phyloP scores from a whole-genome alignment of 2,888 invertebrate genomes.

The Homarus gammarus region DNA sequence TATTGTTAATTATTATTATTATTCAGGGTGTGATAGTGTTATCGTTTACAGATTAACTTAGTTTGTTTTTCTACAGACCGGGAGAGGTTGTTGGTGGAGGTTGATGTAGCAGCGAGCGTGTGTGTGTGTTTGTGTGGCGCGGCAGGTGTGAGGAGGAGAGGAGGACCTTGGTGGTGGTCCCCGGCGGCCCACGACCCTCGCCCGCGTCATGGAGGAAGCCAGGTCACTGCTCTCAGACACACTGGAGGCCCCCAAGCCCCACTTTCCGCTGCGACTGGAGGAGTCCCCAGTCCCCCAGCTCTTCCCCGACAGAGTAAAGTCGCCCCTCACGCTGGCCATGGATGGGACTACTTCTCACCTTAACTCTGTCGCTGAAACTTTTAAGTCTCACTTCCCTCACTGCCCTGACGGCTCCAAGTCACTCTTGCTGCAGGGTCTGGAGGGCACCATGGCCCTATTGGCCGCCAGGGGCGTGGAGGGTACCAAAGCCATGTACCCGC shows the following conservation, averaged over 20 bases:
- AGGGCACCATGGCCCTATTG: slow-evolving; percentile 38
- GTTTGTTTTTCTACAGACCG: background rate
- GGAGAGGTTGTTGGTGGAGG: background rate
- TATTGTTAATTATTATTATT: no score
- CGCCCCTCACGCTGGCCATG: slow-evolving; percentile 34
- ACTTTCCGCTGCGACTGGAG: slow-evolving; percentile 16
- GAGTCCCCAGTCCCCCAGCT: background rate
- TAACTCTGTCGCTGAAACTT: slow-evolving; percentile 34
- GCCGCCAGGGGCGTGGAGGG: slow-evolving; percentile 40
- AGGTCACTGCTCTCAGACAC: slow-evolving; percentile 48
- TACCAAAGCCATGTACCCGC: slow-evolving; percentile 22
- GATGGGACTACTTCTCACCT: slow-evolving; percentile 25
- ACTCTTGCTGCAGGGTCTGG: slow-evolving; percentile 12
- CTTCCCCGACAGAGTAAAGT: slow-evolving; percentile 21
- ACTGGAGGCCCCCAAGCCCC: slow-evolving; percentile 37
- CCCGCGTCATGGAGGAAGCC: slow-evolving; percentile 52
- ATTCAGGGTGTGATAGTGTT: no score
- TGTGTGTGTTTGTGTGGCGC: no score
- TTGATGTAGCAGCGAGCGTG: background rate
- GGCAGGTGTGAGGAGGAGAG: background rate
- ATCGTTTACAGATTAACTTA: no score
- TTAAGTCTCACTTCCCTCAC: slow-evolving; percentile 41
- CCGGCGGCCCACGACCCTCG: background rate
- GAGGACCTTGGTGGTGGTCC: background rate
- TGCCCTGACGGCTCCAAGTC: slow-evolving; percentile 29